phyloP scores from a whole-genome alignment of 2,113 vertebrate genomes.

The Misgurnus anguillicaudatus region DNA sequence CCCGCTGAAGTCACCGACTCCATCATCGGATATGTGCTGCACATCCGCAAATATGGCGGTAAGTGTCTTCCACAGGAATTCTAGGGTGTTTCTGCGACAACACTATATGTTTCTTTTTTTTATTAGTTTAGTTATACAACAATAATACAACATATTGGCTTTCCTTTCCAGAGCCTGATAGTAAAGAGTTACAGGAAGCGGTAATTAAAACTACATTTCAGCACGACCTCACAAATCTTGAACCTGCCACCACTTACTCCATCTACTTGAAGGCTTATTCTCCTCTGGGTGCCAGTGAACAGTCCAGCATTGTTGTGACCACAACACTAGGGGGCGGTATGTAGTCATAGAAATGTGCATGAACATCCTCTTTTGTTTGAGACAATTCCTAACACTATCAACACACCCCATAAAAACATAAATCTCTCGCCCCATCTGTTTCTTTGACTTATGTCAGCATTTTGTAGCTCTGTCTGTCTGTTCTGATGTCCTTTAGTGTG shows the following conservation, averaged over 20 bases:
- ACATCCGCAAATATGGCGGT: constrained; percentile 72
- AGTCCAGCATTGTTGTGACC: constrained; percentile 60
- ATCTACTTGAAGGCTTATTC: constrained; percentile 74
- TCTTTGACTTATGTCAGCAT: neutral
- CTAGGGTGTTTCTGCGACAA: neutral
- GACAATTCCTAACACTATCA: neutral
- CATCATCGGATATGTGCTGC: constrained; percentile 74
- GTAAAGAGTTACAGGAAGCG: constrained; percentile 75
- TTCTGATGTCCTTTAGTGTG: neutral
- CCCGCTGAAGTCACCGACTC: constrained; percentile 55
- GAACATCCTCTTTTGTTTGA: too few species aligned
- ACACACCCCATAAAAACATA: neutral
- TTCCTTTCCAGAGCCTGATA: constrained; percentile 66
- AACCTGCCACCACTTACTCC: constrained; percentile 71
- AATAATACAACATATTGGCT: too few species aligned
- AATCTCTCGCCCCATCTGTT: neutral
- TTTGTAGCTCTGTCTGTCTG: neutral
- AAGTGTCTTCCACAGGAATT: constrained; percentile 26
- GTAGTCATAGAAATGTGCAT: constrained; percentile 34
- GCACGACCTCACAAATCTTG: constrained; percentile 70
- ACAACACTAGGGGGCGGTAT: constrained; percentile 72
- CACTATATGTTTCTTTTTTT: neutral
- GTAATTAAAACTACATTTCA: constrained; percentile 74
- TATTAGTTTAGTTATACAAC: too few species aligned
- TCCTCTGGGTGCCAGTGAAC: constrained; percentile 70